Percentiles rank a stretch among this genome's conserved stretches.
phyloP scores from a whole-genome alignment of 2,113 vertebrate genomes.

The Nicator chloris region DNA sequence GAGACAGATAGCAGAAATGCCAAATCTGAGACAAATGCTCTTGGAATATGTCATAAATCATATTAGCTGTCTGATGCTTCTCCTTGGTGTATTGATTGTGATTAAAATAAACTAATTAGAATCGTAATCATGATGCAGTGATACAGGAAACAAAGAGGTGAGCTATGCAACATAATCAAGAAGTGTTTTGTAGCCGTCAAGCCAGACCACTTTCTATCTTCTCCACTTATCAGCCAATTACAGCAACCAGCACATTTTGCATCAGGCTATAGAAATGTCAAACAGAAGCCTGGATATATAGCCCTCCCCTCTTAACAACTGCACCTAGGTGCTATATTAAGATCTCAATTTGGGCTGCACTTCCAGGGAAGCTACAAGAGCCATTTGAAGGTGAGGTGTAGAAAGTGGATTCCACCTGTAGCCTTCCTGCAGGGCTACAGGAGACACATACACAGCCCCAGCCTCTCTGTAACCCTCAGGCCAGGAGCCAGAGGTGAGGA shows the following conservation, averaged over 20 bases:
- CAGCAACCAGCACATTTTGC: background rate
- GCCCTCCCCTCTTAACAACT: background rate
- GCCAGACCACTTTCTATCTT: background rate
- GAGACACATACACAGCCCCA: accelerated
- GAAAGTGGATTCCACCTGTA: background rate
- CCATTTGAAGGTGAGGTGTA: background rate
- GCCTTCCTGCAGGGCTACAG: background rate
- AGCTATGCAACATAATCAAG: background rate
- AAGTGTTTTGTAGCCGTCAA: background rate
- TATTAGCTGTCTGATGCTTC: slow-evolving; percentile 3
- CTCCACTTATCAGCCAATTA: background rate
- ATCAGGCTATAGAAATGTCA: background rate
- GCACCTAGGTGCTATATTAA: background rate
- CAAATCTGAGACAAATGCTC: slow-evolving; percentile 30
- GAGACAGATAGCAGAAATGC: slow-evolving; percentile 35
- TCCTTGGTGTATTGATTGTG: slow-evolving; percentile 39
- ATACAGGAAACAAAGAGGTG: background rate
- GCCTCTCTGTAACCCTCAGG: background rate
- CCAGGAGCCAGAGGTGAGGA: background rate
- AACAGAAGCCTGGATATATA: background rate
- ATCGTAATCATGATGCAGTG: background rate
- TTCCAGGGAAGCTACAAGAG: background rate
- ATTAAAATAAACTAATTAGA: slow-evolving; percentile 68
- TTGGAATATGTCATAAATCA: slow-evolving; percentile 56
- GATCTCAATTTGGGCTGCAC: background rate